Conservation (phyloP, 2,888 invertebrate species). For the Macaria liturata region DNA sequence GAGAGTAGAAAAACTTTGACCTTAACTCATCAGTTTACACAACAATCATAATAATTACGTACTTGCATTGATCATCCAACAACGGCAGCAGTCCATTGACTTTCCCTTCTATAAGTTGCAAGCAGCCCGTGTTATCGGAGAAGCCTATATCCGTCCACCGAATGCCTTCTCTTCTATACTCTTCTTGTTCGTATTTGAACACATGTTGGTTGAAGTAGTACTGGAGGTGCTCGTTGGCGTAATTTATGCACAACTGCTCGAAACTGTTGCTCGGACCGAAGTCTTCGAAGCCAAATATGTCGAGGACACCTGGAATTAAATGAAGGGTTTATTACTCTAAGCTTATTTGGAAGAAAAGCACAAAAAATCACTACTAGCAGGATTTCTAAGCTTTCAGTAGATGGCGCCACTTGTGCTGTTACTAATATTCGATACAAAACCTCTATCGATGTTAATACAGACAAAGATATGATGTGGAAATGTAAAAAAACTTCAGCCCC, state of each 20-base stretch:
- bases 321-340: too few relatives aligned
- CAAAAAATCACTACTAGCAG: too few relatives aligned
- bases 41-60: slow-evolving; percentile 53
- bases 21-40: too few relatives aligned
- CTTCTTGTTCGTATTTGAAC: slow-evolving; percentile 98
- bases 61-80: slow-evolving; percentile 98
- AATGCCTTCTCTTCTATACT: slow-evolving; percentile 96
- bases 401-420: too few relatives aligned
- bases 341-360: too few relatives aligned
- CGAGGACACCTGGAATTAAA: slow-evolving; percentile 88
- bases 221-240: slow-evolving; percentile 98
- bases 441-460: too few relatives aligned
- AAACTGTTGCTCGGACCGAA: slow-evolving; percentile 95
- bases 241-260: slow-evolving; percentile 98
- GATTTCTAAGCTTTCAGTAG: too few relatives aligned
- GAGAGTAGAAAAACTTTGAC: too few relatives aligned
- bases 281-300: slow-evolving; percentile 99
- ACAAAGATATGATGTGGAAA: too few relatives aligned
- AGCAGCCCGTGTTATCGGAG: slow-evolving; percentile 97
- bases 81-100: slow-evolving; percentile 95
- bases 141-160: slow-evolving; percentile 98
- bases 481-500: too few relatives aligned
- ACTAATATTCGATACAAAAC: too few relatives aligned
- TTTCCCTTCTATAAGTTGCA: slow-evolving; percentile 95
- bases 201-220: slow-evolving; percentile 99